phyloP scores from a whole-genome alignment of 2,888 invertebrate genomes.

The Cyclophora albipunctata region DNA sequence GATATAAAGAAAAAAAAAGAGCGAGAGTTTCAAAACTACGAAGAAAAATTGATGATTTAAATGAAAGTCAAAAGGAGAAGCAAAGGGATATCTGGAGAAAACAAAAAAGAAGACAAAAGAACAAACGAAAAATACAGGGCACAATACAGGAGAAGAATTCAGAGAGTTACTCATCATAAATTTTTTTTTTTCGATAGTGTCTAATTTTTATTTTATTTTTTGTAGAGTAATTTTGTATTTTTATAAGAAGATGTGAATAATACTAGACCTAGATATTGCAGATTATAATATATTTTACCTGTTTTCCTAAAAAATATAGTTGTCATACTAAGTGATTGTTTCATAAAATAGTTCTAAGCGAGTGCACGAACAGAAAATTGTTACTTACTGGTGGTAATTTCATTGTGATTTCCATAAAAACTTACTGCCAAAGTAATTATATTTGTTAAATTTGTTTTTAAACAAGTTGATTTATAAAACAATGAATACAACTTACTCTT shows the following conservation, averaged over 20 bases:
- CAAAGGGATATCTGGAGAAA: slow-evolving; percentile 1
- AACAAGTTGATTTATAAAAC: background rate
- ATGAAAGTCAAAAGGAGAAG: background rate
- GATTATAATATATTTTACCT: background rate
- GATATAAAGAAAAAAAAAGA: slow-evolving; percentile 4
- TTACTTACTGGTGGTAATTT: background rate
- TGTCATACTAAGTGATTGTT: background rate
- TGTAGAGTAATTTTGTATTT: too few relatives aligned
- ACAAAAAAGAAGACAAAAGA: background rate
- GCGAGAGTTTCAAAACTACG: slow-evolving; percentile 1
- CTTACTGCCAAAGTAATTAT: background rate
- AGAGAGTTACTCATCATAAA: background rate
- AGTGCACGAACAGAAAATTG: background rate
- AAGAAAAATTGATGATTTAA: slow-evolving; percentile 1
- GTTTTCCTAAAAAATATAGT: background rate
- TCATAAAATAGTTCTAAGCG: background rate
- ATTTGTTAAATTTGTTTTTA: background rate
- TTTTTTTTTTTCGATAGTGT: too few relatives aligned
- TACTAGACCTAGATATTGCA: background rate
- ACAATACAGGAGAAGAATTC: background rate
- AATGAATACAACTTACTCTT: background rate
- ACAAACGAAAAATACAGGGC: background rate
- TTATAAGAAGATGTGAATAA: background rate
- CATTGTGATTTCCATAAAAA: background rate
- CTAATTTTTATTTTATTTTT: background rate